Evolutionary conservation across 2,888 invertebrate genomes (phyloP), one percentile per base, ranked within the genome.

Genomic region (Augochlorella aurata): DNA sequence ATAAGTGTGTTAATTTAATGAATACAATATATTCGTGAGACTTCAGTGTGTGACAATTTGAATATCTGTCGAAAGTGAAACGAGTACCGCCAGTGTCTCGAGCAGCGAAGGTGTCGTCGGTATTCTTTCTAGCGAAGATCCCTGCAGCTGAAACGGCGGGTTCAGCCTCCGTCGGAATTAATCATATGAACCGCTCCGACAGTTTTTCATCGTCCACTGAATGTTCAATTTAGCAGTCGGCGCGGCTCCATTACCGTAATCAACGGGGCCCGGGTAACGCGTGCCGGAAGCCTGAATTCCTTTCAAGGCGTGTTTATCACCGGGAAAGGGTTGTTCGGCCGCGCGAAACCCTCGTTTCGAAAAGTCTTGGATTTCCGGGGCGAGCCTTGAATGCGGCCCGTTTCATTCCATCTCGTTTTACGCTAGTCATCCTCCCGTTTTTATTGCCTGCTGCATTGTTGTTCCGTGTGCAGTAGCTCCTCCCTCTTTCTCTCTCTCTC

Each of bases 331-430:
- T 78, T 72, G 80, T 54, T 52, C 52, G 71, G 67, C 16, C 49
- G 71, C 68, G 61, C 54, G 73, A 83, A 80, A 69, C 74, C 50
- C 78, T 74, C 80, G 78, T 74, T 76, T 49, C 78, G 81, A 69
- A 81, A 63, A 76, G 68, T 77, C 83, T 78, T 74, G 78, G 72
- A 79, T 85, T 67, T 69, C 68, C 74, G 52, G 65, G 52, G 63
- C 74, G 69, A 21, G 47, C 21, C 44, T 65, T 67, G 78, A 77
- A 76, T 75, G 67, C 66, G n/a, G 21, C 54, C 54, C 24, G 70
- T 80, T 83, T 69, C 83, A 63, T 74, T 74, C 77, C 82, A 72
- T 77, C 79, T 76, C 74, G 74, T 78, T 85, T 85, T 71, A 54
- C 76, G 81, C 68, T 49, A 54, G 65, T 52, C 74, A 63, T 77